Percentiles rank a stretch among this genome's conserved stretches.
These are phyloP conservation scores for Zaprionus bogoriensis DNA, from an alignment of 2,888 invertebrate species.

Conservation along the genomic window DNA sequence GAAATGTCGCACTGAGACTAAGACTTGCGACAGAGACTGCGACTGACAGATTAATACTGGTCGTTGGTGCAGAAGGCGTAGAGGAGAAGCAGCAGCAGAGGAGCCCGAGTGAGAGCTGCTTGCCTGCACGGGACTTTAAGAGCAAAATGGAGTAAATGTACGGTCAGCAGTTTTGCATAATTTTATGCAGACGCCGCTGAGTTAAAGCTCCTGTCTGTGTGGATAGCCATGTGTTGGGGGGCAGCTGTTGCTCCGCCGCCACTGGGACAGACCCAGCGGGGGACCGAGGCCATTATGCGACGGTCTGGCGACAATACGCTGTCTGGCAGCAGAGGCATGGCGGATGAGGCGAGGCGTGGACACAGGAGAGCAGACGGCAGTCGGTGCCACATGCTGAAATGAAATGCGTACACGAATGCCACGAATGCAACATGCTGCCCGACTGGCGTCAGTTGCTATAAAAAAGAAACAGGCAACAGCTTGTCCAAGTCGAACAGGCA, in stretches of 20 bases:
- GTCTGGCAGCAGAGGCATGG: conserved; percentile 25
- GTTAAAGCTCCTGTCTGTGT: conserved; percentile 13
- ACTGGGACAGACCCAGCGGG: conserved; percentile 30
- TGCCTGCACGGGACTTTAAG: neutral
- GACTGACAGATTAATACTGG: neutral
- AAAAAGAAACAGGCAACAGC: neutral
- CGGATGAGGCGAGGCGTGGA: neutral
- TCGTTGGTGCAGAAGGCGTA: neutral
- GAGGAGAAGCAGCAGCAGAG: neutral
- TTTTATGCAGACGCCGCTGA: neutral
- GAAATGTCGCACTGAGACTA: conserved; percentile 5
- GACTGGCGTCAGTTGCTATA: conserved; percentile 1
- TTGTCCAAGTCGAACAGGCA: neutral
- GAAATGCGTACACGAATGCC: conserved; percentile 43
- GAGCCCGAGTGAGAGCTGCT: neutral
- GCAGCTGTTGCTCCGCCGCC: conserved; percentile 35
- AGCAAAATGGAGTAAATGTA: neutral
- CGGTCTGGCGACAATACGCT: conserved; percentile 53
- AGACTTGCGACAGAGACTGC: no score
- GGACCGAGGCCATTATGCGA: conserved; percentile 40
- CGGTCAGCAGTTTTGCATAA: neutral
- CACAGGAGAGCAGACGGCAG: neutral
- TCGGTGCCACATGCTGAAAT: conserved; percentile 36
- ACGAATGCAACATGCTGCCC: conserved; percentile 38
- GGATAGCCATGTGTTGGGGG: conserved; percentile 12